phyloP scores from a whole-genome alignment of 2,113 vertebrate genomes.

The Xenus cinereus region DNA sequence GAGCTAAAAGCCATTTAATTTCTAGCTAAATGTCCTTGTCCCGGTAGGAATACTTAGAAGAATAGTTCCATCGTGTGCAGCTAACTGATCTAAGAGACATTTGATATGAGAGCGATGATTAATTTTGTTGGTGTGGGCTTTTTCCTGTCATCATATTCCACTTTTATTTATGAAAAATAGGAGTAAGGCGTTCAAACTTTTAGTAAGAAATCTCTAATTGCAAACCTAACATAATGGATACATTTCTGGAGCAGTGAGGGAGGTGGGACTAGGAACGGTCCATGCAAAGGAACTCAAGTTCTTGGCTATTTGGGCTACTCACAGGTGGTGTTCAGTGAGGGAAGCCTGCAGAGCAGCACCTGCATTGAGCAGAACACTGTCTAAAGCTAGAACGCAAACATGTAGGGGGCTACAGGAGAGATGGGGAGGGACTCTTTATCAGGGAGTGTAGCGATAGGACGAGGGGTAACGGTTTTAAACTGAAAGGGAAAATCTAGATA shows the following conservation, averaged over 20 bases:
- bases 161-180: not conserved
- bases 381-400: not conserved
- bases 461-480: too few species aligned
- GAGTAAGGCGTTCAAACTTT: not conserved
- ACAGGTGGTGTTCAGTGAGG: not conserved
- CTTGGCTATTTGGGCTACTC: not conserved
- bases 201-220: not conserved
- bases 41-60: not conserved
- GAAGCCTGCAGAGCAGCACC: not conserved
- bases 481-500: too few species aligned
- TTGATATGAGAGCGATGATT: not conserved
- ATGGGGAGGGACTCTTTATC: too few species aligned
- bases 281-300: not conserved
- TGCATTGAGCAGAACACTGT: not conserved
- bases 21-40: not conserved
- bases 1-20: not conserved
- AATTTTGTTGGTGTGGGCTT: not conserved
- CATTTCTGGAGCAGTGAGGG: not conserved
- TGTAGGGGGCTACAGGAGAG: too few species aligned
- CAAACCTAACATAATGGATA: rapidly evolving
- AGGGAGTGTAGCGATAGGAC: too few species aligned
- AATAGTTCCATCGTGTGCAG: not conserved
- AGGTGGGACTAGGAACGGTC: not conserved
- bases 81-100: not conserved
- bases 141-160: not conserved